Percentiles rank a stretch among this genome's conserved stretches.
Evolutionary conservation across 2,113 vertebrate species (phyloP).

Genomic region (Beaufortia kweichowensis): DNA sequence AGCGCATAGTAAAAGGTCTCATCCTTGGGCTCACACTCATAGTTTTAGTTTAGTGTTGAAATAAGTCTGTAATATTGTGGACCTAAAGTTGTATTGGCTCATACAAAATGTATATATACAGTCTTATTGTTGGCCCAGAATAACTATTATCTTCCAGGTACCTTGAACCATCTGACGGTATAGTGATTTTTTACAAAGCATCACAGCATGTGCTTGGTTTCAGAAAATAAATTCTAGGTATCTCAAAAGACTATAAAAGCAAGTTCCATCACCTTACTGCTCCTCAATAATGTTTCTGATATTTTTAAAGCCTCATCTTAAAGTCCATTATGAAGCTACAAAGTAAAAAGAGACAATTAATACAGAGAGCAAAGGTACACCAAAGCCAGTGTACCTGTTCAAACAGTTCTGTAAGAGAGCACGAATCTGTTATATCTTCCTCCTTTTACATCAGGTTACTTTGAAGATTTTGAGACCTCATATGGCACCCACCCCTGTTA

Average conservation of each 20-base stretch:
- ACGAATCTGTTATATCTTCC: background rate
- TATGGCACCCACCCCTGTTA: no score
- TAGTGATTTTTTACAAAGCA: slow-evolving; percentile 30
- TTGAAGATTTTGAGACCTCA: slow-evolving; percentile 6
- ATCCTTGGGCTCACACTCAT: slow-evolving; percentile 12
- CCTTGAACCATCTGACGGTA: slow-evolving; percentile 32
- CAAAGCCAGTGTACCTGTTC: background rate
- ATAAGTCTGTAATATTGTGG: background rate
- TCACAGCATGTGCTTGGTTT: slow-evolving; percentile 16
- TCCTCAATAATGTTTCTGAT: slow-evolving; percentile 7
- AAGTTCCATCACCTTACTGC: slow-evolving; percentile 7
- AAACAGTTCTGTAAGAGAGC: background rate
- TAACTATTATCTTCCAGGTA: slow-evolving; percentile 20
- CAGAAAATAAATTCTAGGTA: background rate
- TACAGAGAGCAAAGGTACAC: background rate
- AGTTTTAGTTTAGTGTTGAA: background rate
- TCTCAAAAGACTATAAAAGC: slow-evolving; percentile 15
- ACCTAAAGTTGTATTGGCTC: background rate
- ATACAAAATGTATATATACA: background rate
- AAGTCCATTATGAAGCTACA: slow-evolving; percentile 34
- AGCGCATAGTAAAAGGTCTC: background rate
- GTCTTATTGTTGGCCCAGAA: background rate
- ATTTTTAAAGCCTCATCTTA: slow-evolving; percentile 20
- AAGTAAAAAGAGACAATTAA: slow-evolving; percentile 15
- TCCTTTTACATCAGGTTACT: background rate